Conservation (phyloP, 2,888 invertebrate species). For the Cordylochernes scorpioides region DNA sequence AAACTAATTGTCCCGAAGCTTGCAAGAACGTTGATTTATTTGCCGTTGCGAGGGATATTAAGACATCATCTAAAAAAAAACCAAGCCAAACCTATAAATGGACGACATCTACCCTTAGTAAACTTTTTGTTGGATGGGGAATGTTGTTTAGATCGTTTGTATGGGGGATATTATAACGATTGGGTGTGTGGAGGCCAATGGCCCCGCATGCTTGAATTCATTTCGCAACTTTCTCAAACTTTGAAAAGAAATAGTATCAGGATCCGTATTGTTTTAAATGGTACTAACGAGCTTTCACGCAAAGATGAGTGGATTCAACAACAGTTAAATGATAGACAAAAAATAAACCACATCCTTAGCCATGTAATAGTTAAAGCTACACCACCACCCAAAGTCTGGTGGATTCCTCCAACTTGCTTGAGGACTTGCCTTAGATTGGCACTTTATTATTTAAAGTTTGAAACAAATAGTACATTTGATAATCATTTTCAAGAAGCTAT, state of each 20-base stretch:
- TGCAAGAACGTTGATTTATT: constrained; percentile 49
- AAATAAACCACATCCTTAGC: constrained; percentile 48
- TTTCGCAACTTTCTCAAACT: constrained; percentile 47
- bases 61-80: constrained; percentile 26
- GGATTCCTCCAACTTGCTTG: constrained; percentile 60
- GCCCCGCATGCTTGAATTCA: constrained; percentile 68
- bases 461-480: constrained; percentile 62
- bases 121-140: constrained; percentile 65
- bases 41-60: constrained; percentile 43
- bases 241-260: constrained; percentile 42
- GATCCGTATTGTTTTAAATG: constrained; percentile 64
- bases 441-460: constrained; percentile 49
- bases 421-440: constrained; percentile 57
- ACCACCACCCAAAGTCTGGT: constrained; percentile 71
- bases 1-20: constrained; percentile 39
- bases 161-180: constrained; percentile 75
- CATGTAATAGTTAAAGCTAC: constrained; percentile 60
- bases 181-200: constrained; percentile 88
- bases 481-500: constrained; percentile 80
- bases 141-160: constrained; percentile 62
- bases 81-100: no score
- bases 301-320: constrained; percentile 43
- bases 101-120: no score
- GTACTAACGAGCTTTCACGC: constrained; percentile 40
- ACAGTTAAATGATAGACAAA: constrained; percentile 42